phyloP scores from a whole-genome alignment of 2,888 invertebrate species.

The Syritta pipiens region DNA sequence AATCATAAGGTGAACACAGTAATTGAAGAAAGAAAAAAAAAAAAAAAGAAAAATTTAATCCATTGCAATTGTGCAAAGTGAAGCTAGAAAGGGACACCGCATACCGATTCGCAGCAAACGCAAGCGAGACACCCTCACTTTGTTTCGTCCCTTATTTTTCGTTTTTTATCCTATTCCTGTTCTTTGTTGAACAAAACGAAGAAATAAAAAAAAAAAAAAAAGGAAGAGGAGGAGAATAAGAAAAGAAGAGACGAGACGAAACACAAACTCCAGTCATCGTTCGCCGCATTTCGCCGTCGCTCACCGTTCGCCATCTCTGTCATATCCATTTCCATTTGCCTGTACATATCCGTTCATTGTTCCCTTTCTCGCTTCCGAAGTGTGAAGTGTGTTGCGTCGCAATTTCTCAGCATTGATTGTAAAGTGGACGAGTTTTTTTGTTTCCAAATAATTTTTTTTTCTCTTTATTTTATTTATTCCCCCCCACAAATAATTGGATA shows the following conservation, averaged over 20 bases:
- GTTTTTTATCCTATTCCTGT: constrained; percentile 25
- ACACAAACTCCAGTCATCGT: constrained; percentile 65
- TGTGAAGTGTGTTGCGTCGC: constrained; percentile 68
- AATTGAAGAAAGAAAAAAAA: constrained; percentile 16
- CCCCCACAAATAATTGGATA: constrained; percentile 34
- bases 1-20: constrained; percentile 58
- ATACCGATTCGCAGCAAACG: not conserved
- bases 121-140: constrained; percentile 35
- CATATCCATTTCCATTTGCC: constrained; percentile 50
- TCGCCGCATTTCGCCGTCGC: constrained; percentile 55
- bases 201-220: constrained; percentile 6
- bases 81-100: constrained; percentile 36
- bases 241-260: not conserved
- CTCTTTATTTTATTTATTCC: constrained; percentile 55
- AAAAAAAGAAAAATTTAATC: constrained; percentile 19
- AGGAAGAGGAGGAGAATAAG: constrained; percentile 9
- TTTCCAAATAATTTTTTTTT: constrained; percentile 65
- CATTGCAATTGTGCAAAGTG: constrained; percentile 62
- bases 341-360: constrained; percentile 58
- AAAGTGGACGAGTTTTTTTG: constrained; percentile 65
- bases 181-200: constrained; percentile 32
- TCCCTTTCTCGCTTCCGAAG: constrained; percentile 67
- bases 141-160: constrained; percentile 59
- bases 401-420: constrained; percentile 66
- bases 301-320: constrained; percentile 41